These are phyloP conservation scores for Periplaneta americana DNA, from an alignment of 1,140 invertebrate genomes.

Conservation along the genomic window DNA sequence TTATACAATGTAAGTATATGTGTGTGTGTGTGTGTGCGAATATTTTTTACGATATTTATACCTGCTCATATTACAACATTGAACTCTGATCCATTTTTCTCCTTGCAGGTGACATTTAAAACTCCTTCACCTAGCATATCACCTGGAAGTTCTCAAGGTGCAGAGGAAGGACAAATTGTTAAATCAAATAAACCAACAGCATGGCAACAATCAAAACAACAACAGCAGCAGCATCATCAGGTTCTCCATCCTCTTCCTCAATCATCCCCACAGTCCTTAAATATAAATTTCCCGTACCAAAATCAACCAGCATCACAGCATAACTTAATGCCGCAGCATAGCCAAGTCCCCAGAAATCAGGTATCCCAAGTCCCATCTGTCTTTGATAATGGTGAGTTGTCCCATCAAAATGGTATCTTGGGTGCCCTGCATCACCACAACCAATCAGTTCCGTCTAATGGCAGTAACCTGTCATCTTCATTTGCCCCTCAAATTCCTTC, in stretches of 20 bases:
- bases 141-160: slow-evolving; percentile 34
- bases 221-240: neutral
- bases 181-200: neutral
- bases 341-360: neutral
- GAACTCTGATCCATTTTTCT: neutral
- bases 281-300: neutral
- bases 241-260: too few species aligned
- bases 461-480: neutral
- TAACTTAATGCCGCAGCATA: neutral
- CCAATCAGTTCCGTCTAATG: neutral
- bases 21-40: neutral
- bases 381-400: neutral
- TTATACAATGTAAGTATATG: too few species aligned
- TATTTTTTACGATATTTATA: neutral
- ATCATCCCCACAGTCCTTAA: neutral
- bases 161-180: slow-evolving; percentile 15
- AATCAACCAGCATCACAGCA: neutral
- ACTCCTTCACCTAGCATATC: slow-evolving; percentile 44
- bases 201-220: slow-evolving; percentile 1
- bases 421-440: neutral
- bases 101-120: slow-evolving; percentile 45
- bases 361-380: neutral
- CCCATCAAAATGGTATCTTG: neutral
- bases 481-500: neutral
- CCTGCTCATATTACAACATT: neutral